These are phyloP conservation scores for Pollenia labialis DNA, from an alignment of 2,888 invertebrate species.

Conservation along the genomic window DNA sequence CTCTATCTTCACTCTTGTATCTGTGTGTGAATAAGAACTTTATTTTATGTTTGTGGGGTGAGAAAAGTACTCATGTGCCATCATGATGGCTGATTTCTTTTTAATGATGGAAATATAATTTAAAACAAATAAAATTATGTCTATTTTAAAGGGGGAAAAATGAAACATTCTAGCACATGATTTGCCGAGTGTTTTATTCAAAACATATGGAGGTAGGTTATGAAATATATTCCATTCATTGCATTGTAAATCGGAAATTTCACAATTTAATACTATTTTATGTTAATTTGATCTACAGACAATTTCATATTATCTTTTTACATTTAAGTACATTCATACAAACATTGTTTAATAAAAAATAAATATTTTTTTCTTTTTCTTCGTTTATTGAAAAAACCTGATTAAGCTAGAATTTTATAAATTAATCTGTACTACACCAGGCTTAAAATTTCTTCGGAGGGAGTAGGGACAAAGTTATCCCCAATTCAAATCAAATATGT, in stretches of 20 bases:
- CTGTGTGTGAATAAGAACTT: constrained; percentile 21
- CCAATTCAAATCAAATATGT: too few species aligned
- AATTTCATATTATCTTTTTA: too few species aligned
- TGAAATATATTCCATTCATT: constrained; percentile 20
- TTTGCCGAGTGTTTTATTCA: not conserved
- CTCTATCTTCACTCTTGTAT: not conserved
- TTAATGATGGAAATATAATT: constrained; percentile 31
- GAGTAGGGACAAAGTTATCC: too few species aligned
- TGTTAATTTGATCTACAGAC: too few species aligned
- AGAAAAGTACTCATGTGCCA: not conserved
- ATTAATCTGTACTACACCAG: too few species aligned
- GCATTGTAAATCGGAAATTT: not conserved
- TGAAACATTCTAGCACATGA: not conserved
- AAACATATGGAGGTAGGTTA: constrained; percentile 53
- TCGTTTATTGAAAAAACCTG: too few species aligned
- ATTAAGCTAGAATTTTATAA: too few species aligned
- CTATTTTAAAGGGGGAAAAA: not conserved
- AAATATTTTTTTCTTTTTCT: too few species aligned
- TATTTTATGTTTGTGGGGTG: constrained; percentile 13
- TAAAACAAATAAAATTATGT: not conserved
- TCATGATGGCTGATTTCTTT: not conserved
- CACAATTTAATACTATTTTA: too few species aligned
- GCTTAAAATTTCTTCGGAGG: too few species aligned
- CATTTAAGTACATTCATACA: too few species aligned
- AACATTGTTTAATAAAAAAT: too few species aligned